These are phyloP conservation scores for Saccostrea glomerata DNA, from an alignment of 1,140 invertebrate genomes.

Conservation along the genomic window DNA sequence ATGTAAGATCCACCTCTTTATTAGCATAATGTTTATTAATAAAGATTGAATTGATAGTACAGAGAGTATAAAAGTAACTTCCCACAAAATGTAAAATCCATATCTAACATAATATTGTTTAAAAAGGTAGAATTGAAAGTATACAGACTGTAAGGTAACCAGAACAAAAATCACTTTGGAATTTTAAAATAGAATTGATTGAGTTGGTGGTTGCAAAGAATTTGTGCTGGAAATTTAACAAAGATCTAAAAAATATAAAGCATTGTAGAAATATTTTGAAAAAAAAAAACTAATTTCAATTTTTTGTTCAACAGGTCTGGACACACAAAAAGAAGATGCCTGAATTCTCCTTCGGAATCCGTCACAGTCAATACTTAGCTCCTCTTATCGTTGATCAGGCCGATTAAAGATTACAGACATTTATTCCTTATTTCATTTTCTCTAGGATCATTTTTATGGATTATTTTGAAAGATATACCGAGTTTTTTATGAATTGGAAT, in stretches of 20 bases:
- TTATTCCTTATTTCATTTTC: conserved; percentile 1
- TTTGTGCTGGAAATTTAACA: not conserved
- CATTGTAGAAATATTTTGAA: not conserved
- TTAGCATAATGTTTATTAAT: not conserved
- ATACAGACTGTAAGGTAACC: too few species aligned
- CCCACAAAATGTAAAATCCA: conserved; percentile 89
- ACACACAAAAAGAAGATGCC: conserved; percentile 78
- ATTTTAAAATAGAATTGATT: too few species aligned
- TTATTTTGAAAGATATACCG: conserved; percentile 2
- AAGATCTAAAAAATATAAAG: not conserved
- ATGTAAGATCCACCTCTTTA: conserved; percentile 82
- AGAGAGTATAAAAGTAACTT: too few species aligned
- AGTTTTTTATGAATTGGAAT: conserved; percentile 10
- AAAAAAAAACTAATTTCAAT: not conserved
- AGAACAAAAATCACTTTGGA: too few species aligned
- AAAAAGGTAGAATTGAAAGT: too few species aligned
- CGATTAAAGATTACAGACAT: not conserved
- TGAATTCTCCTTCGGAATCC: conserved; percentile 90
- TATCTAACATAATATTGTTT: not conserved
- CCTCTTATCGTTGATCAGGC: conserved; percentile 72
- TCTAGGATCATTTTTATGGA: not conserved
- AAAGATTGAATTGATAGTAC: too few species aligned
- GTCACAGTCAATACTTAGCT: conserved; percentile 87
- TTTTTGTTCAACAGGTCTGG: conserved; percentile 46
- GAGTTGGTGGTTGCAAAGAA: too few species aligned